Evolutionary conservation across 2,113 vertebrate genomes (phyloP), one percentile per base, ranked within the genome.

Genomic region (Silurus glanis): DNA sequence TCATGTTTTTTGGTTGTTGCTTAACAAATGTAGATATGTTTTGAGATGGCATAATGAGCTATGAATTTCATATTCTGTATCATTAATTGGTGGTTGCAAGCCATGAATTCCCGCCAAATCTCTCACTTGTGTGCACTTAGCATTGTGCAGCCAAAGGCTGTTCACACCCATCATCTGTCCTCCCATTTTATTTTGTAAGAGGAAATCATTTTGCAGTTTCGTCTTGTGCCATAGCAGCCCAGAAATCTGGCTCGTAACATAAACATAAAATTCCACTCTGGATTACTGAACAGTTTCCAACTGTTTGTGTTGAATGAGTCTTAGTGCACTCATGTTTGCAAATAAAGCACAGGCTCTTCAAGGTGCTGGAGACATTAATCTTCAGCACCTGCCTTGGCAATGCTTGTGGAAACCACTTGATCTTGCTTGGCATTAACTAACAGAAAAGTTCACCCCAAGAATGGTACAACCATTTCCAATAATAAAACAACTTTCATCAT

Each of bases 301-400:
- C 83, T 90, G 89, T 90, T 90, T 87, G 83, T 89, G 87, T 87
- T 86, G 84, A 89, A 89, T 67, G 45, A 84, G 58, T 87, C 86
- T 89, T 86, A 82, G 85, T 83, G 83, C 85, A 89, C 59, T 82
- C 69, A 37, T 86, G 84, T 88, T 89, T 88, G 79, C 88, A 90
- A 89, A 87, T 88, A 89, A 87, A 90, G 86, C 81, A 87, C 66
- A 10, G 82, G 71, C 71, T 90, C 86, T 82, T 87, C 86, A 89
- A 88, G 76, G 86, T 72, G 76, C 74, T 74, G 80, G 59, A 28
- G 51, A 80, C 82, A 86, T 53, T 86, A 84, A 86, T 86, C 88
- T 90, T 90, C 72, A 86, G 82, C 87, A 90, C 89, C 87, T 88
- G 87, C 76, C 47, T 88, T 88, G 86, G 89, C 89, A 88, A 69